Evolutionary conservation across 2,113 vertebrate genomes (phyloP), one percentile per base, ranked within the genome.

Genomic region (Lepisosteus osseus): DNA sequence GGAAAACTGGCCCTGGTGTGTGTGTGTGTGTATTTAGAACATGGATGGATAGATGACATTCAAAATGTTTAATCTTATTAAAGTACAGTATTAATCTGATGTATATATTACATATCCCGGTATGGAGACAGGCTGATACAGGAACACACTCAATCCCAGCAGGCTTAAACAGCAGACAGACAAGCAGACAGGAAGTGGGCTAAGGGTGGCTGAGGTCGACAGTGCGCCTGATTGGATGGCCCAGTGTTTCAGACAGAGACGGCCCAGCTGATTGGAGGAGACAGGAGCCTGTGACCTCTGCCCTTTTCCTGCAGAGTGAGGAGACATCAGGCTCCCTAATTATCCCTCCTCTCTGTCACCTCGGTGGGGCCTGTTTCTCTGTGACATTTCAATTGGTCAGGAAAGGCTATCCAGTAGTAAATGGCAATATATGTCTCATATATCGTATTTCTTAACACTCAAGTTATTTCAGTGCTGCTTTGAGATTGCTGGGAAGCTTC

Each of bases 191-290:
- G 5, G 47, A 51, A 51, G 47, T 9, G 5, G 47, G 9, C 47
- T 2, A 1, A 51, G 47, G 47, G 66, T 63, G 3, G 82, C 82
- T 78, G 85, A 81, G 79, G 84, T 82, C 76, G 82, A 85, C 74
- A 76, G 65, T 75, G 72, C 79, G 11, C 79, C 78, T 86, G 86
- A 90, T 85, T 83, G 86, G 86, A 73, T 65, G 62, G 84, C 78
- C 84, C 42, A 44, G 78, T 77, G 80, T 73, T 86, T 88, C 88
- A 86, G 85, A 85, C 72, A 29, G 29, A 29, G 29, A 82, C 44
- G 86, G 89, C 86, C 90, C 87, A 89, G 86, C 86, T 88, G 47
- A 9, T 61, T 68, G 77, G 79, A 79, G 59, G 12, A 61, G 69
- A 76, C 40, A 69, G 7, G 41, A 12, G 74, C 63, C 41, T n/a